Percentiles rank a stretch among this genome's conserved stretches.
These are phyloP conservation scores for Benthosema pterotum DNA, from an alignment of 2,797 vertebrate species.

Conservation along the genomic window DNA sequence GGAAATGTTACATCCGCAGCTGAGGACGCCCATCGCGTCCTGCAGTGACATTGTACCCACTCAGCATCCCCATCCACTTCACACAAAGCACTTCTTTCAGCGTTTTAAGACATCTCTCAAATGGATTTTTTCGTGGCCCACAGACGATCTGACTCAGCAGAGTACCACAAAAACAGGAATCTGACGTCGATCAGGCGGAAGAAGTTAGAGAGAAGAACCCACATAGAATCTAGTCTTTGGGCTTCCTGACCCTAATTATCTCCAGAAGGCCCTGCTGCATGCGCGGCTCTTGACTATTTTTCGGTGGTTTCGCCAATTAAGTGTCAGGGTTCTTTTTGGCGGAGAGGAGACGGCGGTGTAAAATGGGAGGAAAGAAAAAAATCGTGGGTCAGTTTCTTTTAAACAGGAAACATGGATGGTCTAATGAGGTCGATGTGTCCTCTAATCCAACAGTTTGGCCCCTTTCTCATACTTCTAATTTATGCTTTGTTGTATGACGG, in stretches of 20 bases:
- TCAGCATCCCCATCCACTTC: slow-evolving; percentile 41
- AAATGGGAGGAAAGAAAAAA: slow-evolving; percentile 41
- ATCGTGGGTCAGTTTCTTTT: slow-evolving; percentile 50
- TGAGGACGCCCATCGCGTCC: slow-evolving; percentile 32
- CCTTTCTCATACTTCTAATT: slow-evolving; percentile 20
- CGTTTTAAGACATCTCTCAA: slow-evolving; percentile 40
- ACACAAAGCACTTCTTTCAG: slow-evolving; percentile 51
- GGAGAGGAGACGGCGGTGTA: slow-evolving; percentile 22
- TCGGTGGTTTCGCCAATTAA: slow-evolving; percentile 44
- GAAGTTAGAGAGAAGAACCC: too few relatives aligned
- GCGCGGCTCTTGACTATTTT: slow-evolving; percentile 39
- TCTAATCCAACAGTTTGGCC: slow-evolving; percentile 21
- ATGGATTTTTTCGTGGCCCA: slow-evolving; percentile 50
- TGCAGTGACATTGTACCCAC: slow-evolving; percentile 32
- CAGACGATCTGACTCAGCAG: slow-evolving; percentile 58
- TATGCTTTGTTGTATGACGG: too few relatives aligned
- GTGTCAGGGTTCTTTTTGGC: slow-evolving; percentile 30
- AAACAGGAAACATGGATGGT: slow-evolving; percentile 53
- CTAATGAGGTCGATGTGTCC: slow-evolving; percentile 47
- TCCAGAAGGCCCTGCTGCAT: slow-evolving; percentile 49
- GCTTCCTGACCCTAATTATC: slow-evolving; percentile 51
- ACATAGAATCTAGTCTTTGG: slow-evolving; percentile 38
- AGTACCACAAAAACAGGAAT: slow-evolving; percentile 50
- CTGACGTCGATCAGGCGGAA: slow-evolving; percentile 60
- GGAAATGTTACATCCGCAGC: too few relatives aligned